Conservation (phyloP, 2,888 invertebrate species). For the Griposia aprilina region DNA sequence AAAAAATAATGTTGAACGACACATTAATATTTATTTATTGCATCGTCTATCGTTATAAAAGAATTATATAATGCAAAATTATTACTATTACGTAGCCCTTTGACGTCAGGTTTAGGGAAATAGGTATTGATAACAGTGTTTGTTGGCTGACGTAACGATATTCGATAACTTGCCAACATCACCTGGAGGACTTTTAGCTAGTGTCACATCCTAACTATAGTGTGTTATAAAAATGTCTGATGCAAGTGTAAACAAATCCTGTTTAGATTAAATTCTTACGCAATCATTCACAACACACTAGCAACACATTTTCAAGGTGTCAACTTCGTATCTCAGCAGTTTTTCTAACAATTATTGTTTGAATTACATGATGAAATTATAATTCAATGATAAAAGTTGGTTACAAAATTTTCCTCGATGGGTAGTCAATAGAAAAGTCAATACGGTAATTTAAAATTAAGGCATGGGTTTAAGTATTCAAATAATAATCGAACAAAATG, state of each 20-base stretch:
- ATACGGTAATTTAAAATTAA: too few relatives aligned
- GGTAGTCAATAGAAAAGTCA: neutral
- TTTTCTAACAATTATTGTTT: neutral
- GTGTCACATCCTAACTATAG: neutral
- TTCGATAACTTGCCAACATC: slow-evolving; percentile 21
- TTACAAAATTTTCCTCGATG: neutral
- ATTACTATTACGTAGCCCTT: slow-evolving; percentile 11
- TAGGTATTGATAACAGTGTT: slow-evolving; percentile 2
- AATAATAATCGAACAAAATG: neutral
- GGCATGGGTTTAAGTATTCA: neutral
- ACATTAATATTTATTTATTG: slow-evolving; percentile 14
- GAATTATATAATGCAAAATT: slow-evolving; percentile 10
- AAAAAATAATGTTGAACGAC: slow-evolving; percentile 25
- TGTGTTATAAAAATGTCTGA: neutral
- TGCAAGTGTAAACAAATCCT: neutral
- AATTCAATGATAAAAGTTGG: neutral
- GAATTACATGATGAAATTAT: neutral
- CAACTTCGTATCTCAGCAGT: neutral
- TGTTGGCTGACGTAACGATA: slow-evolving; percentile 17
- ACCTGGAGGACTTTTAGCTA: neutral
- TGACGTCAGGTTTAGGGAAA: slow-evolving; percentile 21
- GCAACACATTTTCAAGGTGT: neutral
- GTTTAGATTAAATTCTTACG: neutral
- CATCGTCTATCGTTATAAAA: neutral
- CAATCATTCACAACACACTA: neutral